Conservation (phyloP, 2,113 vertebrate genomes). For the Bettongia penicillata region DNA sequence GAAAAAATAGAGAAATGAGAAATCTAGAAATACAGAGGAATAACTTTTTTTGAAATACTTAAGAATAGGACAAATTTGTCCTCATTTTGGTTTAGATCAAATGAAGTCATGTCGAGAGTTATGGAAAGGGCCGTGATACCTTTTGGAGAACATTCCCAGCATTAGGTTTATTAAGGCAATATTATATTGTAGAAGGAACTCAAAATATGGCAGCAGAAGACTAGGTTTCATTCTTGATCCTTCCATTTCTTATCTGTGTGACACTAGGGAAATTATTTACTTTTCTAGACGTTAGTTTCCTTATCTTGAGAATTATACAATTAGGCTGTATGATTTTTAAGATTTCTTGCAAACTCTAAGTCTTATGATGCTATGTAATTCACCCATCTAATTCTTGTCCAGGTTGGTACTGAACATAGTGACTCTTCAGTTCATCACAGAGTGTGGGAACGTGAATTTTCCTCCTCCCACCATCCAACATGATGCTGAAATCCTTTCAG, state of each 20-base stretch:
- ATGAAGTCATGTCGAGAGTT: background rate
- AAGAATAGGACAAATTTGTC: background rate
- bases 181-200: background rate
- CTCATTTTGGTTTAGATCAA: background rate
- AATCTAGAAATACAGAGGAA: background rate
- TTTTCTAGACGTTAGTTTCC: background rate
- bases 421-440: background rate
- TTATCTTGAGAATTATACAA: background rate
- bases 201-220: background rate
- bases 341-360: background rate
- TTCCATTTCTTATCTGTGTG: background rate
- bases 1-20: background rate
- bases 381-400: background rate
- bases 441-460: background rate
- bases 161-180: background rate
- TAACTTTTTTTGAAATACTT: background rate
- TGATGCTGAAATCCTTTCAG: conserved; percentile 1
- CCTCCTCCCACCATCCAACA: background rate
- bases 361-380: background rate
- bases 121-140: background rate
- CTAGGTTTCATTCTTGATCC: background rate
- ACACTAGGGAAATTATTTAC: background rate
- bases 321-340: background rate
- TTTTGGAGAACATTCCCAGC: background rate
- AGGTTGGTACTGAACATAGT: background rate